A percentile compares a stretch with the other conserved stretches of the same genome.
phyloP scores from a whole-genome alignment of 2,888 invertebrate genomes.

The Cepaea hortensis region DNA sequence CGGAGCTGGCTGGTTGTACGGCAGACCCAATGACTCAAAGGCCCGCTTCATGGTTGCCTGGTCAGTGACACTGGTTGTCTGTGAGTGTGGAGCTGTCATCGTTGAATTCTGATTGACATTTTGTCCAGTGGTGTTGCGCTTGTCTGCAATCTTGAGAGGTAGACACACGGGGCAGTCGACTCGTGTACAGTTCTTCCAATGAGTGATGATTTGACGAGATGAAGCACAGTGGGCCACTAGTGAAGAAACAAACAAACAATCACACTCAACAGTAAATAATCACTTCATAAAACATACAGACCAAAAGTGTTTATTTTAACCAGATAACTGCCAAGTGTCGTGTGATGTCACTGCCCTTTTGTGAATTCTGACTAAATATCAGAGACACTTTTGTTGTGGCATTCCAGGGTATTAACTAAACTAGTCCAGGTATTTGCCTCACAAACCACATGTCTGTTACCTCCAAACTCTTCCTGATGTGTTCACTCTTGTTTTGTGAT shows the following conservation, averaged over 20 bases:
- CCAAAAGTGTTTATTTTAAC: no score
- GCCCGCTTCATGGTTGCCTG: slow-evolving; percentile 78
- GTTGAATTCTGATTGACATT: slow-evolving; percentile 47
- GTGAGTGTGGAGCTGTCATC: slow-evolving; percentile 49
- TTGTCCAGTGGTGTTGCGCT: slow-evolving; percentile 55
- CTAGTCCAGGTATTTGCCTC: no score
- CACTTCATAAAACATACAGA: background rate
- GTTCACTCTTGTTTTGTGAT: no score
- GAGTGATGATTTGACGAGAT: slow-evolving; percentile 97
- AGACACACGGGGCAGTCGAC: slow-evolving; percentile 98
- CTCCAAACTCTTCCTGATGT: no score
- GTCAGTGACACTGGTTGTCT: slow-evolving; percentile 50
- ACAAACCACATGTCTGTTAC: no score
- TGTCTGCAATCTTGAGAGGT: slow-evolving; percentile 91
- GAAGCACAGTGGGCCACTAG: slow-evolving; percentile 97
- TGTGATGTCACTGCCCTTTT: no score
- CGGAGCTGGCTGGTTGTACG: slow-evolving; percentile 45
- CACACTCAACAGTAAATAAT: background rate
- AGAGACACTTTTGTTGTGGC: no score
- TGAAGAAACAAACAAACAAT: slow-evolving; percentile 65
- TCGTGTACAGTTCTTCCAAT: slow-evolving; percentile 98
- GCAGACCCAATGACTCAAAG: slow-evolving; percentile 87
- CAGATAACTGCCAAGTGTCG: no score
- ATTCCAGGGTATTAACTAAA: no score
- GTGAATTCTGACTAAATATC: no score